Base-by-base conservation (phyloP, 2,113 vertebrate species). In the Pungitius pungitius region DNA sequence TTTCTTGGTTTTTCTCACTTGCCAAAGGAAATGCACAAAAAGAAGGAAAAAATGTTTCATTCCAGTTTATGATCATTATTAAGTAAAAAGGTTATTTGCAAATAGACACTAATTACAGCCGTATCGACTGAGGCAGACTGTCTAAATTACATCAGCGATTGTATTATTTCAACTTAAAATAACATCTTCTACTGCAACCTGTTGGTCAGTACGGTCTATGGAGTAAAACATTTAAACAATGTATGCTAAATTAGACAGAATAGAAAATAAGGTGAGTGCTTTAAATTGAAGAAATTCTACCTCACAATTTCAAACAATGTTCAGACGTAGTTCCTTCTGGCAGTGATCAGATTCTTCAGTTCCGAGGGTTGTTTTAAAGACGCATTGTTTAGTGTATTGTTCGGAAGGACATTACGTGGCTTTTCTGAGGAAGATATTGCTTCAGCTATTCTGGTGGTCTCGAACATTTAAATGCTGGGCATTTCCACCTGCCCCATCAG, bases 401-500 rank as follows among this genome's bases (percentile, higher is more conserved):
- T 37, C 17, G 15, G 6, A 20, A 40, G 27, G n/a, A 40, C 12
- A 20, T 58, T 8, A 47, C 49, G 24, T 11, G 17, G 15, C 43
- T 63, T 49, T 52, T 69, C 42, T 43, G 14, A 2, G 3, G 42
- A 42, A n/a, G 20, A n/a, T 13, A 11, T 33, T 70, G 1, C 22
- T 1, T 6, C 4, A 10, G 2, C 54, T 69, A 26, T 69, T 18
- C 27, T 63, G 77, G 74, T 73, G 74, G 51, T 73, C 65, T 33
- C 14, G 0, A 56, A 22, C 27, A 87, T 35, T 35, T 35, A 88
- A 87, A 83, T 83, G 51, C 22, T 10, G 20, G 61, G 73, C 66
- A 77, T 62, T 78, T 72, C 79, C 77, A 67, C 26, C 26, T 47
- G n/a, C 60, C 64, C 17, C 33, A 8, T 14, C 75, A 60, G 37